Base-by-base conservation (phyloP, 2,888 invertebrate genomes). In the Drosophila rubida region DNA sequence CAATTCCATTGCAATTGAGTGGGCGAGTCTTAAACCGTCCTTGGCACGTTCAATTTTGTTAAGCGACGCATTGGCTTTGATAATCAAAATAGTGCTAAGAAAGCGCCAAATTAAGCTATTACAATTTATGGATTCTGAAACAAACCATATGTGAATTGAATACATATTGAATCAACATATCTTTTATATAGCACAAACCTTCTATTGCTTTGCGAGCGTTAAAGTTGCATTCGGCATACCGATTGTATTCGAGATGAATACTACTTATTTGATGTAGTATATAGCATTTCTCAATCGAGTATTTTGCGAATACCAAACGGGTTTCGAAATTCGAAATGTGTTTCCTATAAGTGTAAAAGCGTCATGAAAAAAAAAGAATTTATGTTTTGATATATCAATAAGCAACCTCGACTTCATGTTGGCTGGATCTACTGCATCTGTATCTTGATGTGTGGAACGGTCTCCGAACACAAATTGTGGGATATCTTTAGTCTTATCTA, bases 381-480 rank as follows among this genome's bases (percentile, higher is more conserved):
- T 19, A 9, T n/a, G 14, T 14, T 37, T 2, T 13, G 11, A 7
- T 9, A 7, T 37, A 2, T 7, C 9, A 13, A 2, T 1, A 16
- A 19, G 9, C 22, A 50, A 77, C 76, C 66, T 74, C 1, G 69
- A 66, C 19, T 48, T 73, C 1, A 37, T 11, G 6, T 44, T 1
- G 5, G 13, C 41, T n/a, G 59, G 51, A 54, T 77, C 77, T 4
- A 45, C 7, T 4, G 42, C 1, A 7, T 83, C 87, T 3, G 83
- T 69, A 44, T 84, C 80, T 25, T 82, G 88, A 74, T 87, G 88
- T 1, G 90, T 90, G 1, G 87, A 84, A 13, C 83, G 89, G 61
- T 90, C 84, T 4, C 91, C 91, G 60, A 91, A 91, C 0, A 87
- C 77, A 72, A 88, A 90, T 0, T 54, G 64, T 44, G 78, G 65